Base-by-base conservation (phyloP, 2,113 vertebrate species). In the Nerophis ophidion region DNA sequence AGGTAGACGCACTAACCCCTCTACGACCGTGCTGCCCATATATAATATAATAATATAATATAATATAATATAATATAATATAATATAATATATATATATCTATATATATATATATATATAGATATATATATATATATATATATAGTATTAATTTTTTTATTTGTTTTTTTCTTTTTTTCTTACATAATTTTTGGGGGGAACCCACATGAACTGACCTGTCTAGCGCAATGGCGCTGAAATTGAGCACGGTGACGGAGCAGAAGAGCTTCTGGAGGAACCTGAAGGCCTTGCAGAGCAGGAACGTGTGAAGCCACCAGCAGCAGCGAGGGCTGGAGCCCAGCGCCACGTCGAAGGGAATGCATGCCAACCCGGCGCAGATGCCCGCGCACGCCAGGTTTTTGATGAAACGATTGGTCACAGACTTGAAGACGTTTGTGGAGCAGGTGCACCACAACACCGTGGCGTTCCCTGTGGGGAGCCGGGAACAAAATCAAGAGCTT, bases 231-330 rank as follows among this genome's bases (percentile, higher is more conserved):
- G 91, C 92, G 40, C 93, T 92, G 83, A 98, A 98, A 77, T 93
- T 98, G 66, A 99, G 95, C 80, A 98, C 87, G 6, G 91, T 96
- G 80, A 92, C 95, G 0, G 97, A 99, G 81, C 96, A 96, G 88
- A 97, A 99, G 59, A 99, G 92, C 76, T 93, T 96, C 72, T 99
- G 97, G 50, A 98, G 87, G 83, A 99, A 99, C 80, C 97, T 98
- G 81, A 95, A 82, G 53, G 90, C 85, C 84, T 93, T 97, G 89
- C 96, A 99, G 87, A 98, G 91, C 48, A 93, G 68, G 82, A 93
- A 80, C 0, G 91, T 91, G 55, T 94, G 93, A 52, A 95, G 88
- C 96, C 96, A 99, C 92, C 92, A 92, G 88, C 97, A 99, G 80
- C 97, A 99, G 72, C 88, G 91, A 1, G 96, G 94, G 63, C 92